Evolutionary conservation across 2,797 vertebrate genomes (phyloP), one percentile per base, ranked within the genome.

Genomic region (Spatula versicolor): DNA sequence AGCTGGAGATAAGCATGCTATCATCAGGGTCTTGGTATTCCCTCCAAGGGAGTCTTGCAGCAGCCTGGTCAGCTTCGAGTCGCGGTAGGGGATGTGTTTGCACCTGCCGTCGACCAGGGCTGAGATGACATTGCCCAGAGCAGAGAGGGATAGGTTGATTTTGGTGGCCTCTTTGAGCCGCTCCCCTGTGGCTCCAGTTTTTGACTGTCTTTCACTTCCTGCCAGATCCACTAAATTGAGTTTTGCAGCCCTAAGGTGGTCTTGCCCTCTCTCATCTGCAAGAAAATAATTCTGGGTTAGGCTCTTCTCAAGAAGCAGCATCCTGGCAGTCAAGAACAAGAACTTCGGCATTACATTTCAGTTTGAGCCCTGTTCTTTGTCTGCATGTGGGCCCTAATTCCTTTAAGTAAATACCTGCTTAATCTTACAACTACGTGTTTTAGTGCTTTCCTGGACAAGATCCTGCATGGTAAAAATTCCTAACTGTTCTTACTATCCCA

Each of bases 11-110:
- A 99, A 96, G 58, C 99, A 99, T 2, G 98, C 98, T 67, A 99
- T 98, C 99, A 99, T 99, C 76, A 99, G 97, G 3, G 99, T 99
- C 89, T 98, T 98, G 1, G 98, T 99, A 96, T 99, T 99, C 26
- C 99, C 99, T 0, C 98, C 99, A 20, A 99, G 98, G 0, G 99
- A 99, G 97, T 99, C 99, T 97, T 99, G 99, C 88, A 99, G 98
- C 92, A 99, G 97, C 56, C 99, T 97, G 2, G 98, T 99, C 79
- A 99, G 98, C 96, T 99, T 99, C 15, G 99, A 99, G 97, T 99
- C 99, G 3, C 98, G 90, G 97, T 98, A 99, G 30, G 99, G 99
- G 87, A 99, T 96, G 90, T 99, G 98, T 21, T 97, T 98, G 80
- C 98, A 98, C 81, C 98, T 98, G 14, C 99, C 98, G 0, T 98